Conservation (phyloP, 2,113 vertebrate genomes). For the Alligator mississippiensis region DNA sequence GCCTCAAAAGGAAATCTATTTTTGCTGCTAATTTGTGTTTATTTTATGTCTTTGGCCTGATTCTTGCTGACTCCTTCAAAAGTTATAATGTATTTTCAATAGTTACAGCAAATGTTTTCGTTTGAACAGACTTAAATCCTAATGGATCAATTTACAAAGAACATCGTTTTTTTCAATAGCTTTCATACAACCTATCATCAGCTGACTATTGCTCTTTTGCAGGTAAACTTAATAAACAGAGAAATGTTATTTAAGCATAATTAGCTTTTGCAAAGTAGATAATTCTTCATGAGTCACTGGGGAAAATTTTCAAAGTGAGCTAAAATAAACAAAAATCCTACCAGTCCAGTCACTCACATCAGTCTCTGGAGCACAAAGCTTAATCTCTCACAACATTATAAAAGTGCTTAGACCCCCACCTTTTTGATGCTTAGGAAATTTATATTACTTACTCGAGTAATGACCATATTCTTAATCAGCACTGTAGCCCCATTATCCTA, state of each 20-base stretch:
- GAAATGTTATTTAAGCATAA: neutral
- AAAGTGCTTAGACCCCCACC: neutral
- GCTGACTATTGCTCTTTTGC: neutral
- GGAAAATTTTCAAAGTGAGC: neutral
- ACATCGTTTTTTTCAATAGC: neutral
- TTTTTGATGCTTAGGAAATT: neutral
- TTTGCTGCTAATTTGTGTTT: neutral
- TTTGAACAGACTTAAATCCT: neutral
- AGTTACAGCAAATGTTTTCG: neutral
- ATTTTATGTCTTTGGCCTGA: neutral
- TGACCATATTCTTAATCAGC: fast-evolving
- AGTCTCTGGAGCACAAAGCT: neutral
- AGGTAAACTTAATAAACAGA: neutral
- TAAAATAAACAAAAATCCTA: neutral
- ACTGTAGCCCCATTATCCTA: neutral
- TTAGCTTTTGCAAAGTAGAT: neutral
- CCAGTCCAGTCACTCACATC: neutral
- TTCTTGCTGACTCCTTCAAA: constrained; percentile 3
- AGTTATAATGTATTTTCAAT: neutral
- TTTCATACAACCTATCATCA: neutral
- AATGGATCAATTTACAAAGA: neutral
- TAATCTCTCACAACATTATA: neutral
- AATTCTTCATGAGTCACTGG: neutral
- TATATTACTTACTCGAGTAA: neutral
- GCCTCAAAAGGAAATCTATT: neutral